Percentiles rank a stretch among this genome's conserved stretches.
These are phyloP conservation scores for Bursaphelenchus mucronatus DNA, from an alignment of 1,140 invertebrate species.

Conservation along the genomic window DNA sequence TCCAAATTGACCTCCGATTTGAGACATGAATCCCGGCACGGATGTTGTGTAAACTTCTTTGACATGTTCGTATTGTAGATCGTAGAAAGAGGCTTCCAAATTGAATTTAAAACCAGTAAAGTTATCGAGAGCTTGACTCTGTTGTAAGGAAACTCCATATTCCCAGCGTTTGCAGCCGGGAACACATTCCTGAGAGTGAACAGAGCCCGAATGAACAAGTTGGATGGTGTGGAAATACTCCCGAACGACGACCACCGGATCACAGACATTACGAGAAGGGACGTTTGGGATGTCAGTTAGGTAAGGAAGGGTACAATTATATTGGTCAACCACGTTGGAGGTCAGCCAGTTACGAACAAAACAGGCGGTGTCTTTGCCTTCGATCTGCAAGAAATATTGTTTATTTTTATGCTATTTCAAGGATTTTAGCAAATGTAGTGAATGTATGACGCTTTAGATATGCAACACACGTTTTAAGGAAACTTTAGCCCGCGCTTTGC, in stretches of 20 bases:
- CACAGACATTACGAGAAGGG: slow-evolving; percentile 28
- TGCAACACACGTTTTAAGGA: no score
- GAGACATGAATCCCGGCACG: slow-evolving; percentile 58
- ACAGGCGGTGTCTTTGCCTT: slow-evolving; percentile 52
- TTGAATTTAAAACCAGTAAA: slow-evolving; percentile 48
- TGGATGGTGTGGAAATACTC: slow-evolving; percentile 54
- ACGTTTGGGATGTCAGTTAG: slow-evolving; percentile 32
- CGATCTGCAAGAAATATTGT: slow-evolving; percentile 33
- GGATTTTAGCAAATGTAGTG: no score
- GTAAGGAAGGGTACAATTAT: slow-evolving; percentile 56
- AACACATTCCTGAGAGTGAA: slow-evolving; percentile 51
- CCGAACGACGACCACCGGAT: slow-evolving; percentile 36
- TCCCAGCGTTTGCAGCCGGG: slow-evolving; percentile 56
- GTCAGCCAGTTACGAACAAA: slow-evolving; percentile 55
- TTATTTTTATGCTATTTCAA: no score
- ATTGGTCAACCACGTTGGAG: slow-evolving; percentile 49
- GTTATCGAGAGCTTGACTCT: slow-evolving; percentile 38
- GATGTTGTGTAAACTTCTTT: slow-evolving; percentile 56
- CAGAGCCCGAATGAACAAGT: slow-evolving; percentile 49
- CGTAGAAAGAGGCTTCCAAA: slow-evolving; percentile 53
- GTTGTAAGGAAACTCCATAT: slow-evolving; percentile 53
- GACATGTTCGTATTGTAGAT: slow-evolving; percentile 56
- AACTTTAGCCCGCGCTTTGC: no score
- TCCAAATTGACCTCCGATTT: slow-evolving; percentile 58
- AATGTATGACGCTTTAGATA: no score